Conservation (phyloP, 2,797 vertebrate species). For the Acipenser transmontanus region DNA sequence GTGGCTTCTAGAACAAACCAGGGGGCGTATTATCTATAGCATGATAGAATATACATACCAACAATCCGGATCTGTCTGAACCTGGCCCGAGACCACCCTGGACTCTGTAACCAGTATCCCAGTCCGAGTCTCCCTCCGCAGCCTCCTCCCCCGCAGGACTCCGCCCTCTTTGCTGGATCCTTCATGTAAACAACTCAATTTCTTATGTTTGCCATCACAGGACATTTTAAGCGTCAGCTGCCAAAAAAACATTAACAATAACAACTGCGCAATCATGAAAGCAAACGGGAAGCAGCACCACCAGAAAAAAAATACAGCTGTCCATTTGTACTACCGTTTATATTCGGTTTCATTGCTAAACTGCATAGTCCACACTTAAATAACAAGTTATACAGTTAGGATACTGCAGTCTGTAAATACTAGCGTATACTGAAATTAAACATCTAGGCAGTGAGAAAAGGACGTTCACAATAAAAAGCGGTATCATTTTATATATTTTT, state of each 20-base stretch:
- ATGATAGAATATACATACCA: too few species aligned
- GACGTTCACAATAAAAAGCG: too few species aligned
- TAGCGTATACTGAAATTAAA: too few species aligned
- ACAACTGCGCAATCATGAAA: slow-evolving; percentile 28
- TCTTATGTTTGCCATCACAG: slow-evolving; percentile 58
- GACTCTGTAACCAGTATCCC: slow-evolving; percentile 32
- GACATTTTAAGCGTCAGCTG: slow-evolving; percentile 33
- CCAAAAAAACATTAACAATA: slow-evolving; percentile 36
- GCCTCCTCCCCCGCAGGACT: slow-evolving; percentile 39
- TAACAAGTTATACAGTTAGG: neutral
- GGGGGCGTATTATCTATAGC: too few species aligned
- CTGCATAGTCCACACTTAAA: neutral
- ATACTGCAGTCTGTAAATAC: too few species aligned
- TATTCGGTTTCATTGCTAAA: neutral
- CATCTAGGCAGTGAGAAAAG: too few species aligned
- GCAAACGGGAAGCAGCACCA: neutral
- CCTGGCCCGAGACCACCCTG: slow-evolving; percentile 42
- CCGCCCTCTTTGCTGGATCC: slow-evolving; percentile 55
- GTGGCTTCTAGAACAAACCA: too few species aligned
- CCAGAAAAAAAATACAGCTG: neutral
- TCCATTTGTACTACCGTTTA: too few species aligned
- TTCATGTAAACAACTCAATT: slow-evolving; percentile 89
- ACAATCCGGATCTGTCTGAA: slow-evolving; percentile 28
- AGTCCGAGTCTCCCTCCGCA: slow-evolving; percentile 31
- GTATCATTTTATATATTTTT: too few species aligned